These are phyloP conservation scores for Augochlora pura DNA, from an alignment of 1,140 invertebrate species.

Conservation along the genomic window DNA sequence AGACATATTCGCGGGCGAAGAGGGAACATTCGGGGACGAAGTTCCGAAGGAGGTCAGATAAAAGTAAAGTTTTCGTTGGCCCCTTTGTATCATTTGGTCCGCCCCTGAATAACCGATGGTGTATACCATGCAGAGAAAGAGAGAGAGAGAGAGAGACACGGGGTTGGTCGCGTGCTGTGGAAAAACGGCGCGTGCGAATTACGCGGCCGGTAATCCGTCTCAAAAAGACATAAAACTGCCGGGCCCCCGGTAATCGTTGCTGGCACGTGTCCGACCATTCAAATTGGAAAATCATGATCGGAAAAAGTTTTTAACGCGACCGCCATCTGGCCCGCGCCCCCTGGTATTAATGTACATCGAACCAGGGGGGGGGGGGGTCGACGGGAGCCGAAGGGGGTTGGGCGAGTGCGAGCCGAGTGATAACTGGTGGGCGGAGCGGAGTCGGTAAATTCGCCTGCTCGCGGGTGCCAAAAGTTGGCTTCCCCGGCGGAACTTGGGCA, in stretches of 20 bases:
- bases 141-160: no score
- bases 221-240: constrained; percentile 42
- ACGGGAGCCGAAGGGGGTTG: not conserved
- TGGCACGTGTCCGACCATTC: constrained; percentile 50
- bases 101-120: not conserved
- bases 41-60: not conserved
- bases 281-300: constrained; percentile 59
- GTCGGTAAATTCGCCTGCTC: constrained; percentile 27
- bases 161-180: not conserved
- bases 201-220: constrained; percentile 21
- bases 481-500: constrained; percentile 10
- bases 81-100: not conserved
- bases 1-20: not conserved
- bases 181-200: constrained; percentile 19
- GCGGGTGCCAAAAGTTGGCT: constrained; percentile 4
- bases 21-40: not conserved
- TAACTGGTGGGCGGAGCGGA: constrained; percentile 13
- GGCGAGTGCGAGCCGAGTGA: constrained; percentile 22
- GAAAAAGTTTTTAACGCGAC: constrained; percentile 58
- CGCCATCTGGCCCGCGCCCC: constrained; percentile 47
- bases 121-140: not conserved
- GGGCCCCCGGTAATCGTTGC: constrained; percentile 1
- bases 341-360: not conserved
- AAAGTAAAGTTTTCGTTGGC: not conserved
- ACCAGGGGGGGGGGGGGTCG: not conserved